These are phyloP conservation scores for Polypterus bichir DNA, from an alignment of 2,113 vertebrate species.

Conservation along the genomic window DNA sequence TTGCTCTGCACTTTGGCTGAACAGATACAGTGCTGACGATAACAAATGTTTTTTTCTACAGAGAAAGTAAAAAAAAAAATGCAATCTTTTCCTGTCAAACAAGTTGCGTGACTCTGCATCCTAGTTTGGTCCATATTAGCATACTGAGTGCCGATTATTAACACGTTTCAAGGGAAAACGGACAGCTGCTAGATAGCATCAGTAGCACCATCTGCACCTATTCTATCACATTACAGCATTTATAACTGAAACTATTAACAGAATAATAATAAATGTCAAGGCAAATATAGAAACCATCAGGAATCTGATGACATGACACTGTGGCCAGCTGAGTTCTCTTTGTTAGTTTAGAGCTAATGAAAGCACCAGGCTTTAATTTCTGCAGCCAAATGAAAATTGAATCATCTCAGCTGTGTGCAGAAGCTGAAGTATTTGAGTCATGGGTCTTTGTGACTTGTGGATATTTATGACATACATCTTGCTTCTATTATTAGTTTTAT, in stretches of 20 bases:
- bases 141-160: conserved; percentile 1
- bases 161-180: conserved; percentile 1
- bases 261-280: conserved; percentile 4
- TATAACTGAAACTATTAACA: background rate
- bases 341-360: background rate
- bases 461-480: no score
- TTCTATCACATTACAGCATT: conserved; percentile 4
- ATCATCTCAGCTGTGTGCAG: background rate
- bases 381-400: background rate
- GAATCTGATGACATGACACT: conserved; percentile 2
- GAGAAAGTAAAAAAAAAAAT: no score
- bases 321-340: background rate
- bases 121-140: background rate
- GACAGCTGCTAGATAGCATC: conserved; percentile 4
- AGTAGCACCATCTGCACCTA: conserved; percentile 1
- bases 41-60: no score
- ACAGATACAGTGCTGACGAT: no score
- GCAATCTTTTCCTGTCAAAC: background rate
- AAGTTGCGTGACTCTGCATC: conserved; percentile 2
- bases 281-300: background rate
- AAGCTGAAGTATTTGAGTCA: no score
- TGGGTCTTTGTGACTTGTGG: no score
- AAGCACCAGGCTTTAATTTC: background rate
- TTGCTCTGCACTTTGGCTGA: no score
- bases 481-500: no score